phyloP scores from a whole-genome alignment of 1,140 invertebrate genomes.

The Achatina immaculata region DNA sequence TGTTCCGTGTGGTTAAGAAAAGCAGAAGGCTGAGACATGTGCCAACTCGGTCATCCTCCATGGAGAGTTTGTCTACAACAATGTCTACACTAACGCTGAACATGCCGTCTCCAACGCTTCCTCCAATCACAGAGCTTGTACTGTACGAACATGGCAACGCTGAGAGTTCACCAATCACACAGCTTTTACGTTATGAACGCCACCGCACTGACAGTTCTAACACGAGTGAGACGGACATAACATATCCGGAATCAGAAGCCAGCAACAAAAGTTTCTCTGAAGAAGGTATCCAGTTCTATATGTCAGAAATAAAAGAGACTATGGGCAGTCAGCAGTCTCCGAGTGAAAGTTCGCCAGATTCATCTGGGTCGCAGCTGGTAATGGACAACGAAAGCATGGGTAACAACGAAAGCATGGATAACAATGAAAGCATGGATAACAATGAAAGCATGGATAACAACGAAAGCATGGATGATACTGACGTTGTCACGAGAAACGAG shows the following conservation, averaged over 20 bases:
- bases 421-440: not conserved
- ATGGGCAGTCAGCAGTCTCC: too few relatives aligned
- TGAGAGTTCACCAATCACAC: not conserved
- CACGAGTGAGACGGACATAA: not conserved
- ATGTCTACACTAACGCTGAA: not conserved
- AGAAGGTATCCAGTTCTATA: too few relatives aligned
- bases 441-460: not conserved
- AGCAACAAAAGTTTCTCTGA: not conserved
- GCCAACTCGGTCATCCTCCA: not conserved
- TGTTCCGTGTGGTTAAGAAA: not conserved
- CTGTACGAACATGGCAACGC: constrained; percentile 12
- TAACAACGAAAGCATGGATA: not conserved
- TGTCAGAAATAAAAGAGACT: too few relatives aligned
- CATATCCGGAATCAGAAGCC: not conserved
- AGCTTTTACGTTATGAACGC: too few relatives aligned
- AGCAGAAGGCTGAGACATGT: not conserved
- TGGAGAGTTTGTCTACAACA: not conserved
- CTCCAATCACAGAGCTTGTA: not conserved
- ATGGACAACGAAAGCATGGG: not conserved
- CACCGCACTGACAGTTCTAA: not conserved
- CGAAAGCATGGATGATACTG: not conserved
- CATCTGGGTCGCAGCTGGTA: not conserved
- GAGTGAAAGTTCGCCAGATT: not conserved
- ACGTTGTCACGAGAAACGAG: too few relatives aligned
- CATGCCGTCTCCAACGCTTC: not conserved